Percentiles rank a stretch among this genome's conserved stretches.
Evolutionary conservation across 1,140 invertebrate genomes (phyloP).

Genomic region (Lordiphosa stackelbergi): DNA sequence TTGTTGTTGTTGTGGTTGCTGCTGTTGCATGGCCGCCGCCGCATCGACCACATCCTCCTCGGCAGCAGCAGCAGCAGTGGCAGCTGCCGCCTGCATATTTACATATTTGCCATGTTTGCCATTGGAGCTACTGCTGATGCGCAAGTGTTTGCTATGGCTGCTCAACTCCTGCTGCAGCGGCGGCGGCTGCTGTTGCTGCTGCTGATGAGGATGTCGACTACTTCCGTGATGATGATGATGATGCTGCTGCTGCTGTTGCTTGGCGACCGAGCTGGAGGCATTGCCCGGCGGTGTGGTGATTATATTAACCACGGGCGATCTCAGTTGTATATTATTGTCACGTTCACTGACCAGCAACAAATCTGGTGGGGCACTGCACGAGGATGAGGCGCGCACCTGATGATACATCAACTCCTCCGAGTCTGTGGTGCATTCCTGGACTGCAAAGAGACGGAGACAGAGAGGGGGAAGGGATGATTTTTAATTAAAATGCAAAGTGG

Average conservation of each 20-base stretch:
- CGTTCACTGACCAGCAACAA: conserved; percentile 75
- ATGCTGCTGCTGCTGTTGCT: conserved; percentile 10
- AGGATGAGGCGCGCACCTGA: conserved; percentile 75
- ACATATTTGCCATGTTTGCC: conserved; percentile 61
- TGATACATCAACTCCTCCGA: conserved; percentile 77
- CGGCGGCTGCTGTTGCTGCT: conserved; percentile 16
- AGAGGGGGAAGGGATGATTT: conserved; percentile 24
- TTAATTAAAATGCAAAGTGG: conserved; percentile 75
- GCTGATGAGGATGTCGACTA: conserved; percentile 16
- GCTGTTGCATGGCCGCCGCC: conserved; percentile 35
- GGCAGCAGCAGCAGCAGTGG: conserved; percentile 30
- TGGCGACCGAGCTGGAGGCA: conserved; percentile 35
- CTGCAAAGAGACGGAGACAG: conserved; percentile 38
- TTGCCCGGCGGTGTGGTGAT: conserved; percentile 68
- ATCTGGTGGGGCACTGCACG: conserved; percentile 76
- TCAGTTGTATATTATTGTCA: conserved; percentile 74
- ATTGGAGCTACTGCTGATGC: conserved; percentile 53
- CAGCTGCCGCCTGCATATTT: conserved; percentile 51
- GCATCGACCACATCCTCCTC: conserved; percentile 61
- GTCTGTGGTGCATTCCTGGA: conserved; percentile 77
- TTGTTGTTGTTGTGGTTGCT: conserved; percentile 27
- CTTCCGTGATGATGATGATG: conserved; percentile 37
- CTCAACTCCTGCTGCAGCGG: conserved; percentile 43
- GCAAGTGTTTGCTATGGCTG: conserved; percentile 62
- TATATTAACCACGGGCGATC: conserved; percentile 72